phyloP scores from a whole-genome alignment of 2,113 vertebrate genomes.

The Xiphorhynchus elegans region DNA sequence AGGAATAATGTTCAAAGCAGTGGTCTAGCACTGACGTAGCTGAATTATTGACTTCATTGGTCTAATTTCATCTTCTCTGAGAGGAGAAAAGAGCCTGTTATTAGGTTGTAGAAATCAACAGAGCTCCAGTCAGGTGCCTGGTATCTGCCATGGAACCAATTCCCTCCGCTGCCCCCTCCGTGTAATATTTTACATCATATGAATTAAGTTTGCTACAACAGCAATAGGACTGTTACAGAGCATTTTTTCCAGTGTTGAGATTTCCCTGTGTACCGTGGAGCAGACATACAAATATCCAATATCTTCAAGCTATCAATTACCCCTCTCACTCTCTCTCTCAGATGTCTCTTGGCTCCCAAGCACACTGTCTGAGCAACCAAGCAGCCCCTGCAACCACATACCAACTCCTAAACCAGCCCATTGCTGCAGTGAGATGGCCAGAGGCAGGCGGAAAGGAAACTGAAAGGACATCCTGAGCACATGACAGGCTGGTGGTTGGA shows the following conservation, averaged over 20 bases:
- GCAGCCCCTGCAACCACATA: fast-evolving
- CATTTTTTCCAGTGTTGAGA: not conserved
- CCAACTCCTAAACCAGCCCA: not conserved
- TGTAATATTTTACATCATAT: not conserved
- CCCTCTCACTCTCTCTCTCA: not conserved
- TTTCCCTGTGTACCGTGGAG: fast-evolving
- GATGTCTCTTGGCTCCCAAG: not conserved
- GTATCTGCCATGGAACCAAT: not conserved
- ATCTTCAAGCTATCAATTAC: not conserved
- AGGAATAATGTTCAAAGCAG: not conserved
- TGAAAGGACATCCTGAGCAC: not conserved
- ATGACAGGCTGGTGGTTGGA: not conserved
- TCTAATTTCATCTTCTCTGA: not conserved
- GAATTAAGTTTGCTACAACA: not conserved
- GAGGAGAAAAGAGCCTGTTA: not conserved
- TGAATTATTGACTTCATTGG: not conserved
- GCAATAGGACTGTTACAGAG: not conserved
- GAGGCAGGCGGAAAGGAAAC: not conserved
- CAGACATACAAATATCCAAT: not conserved
- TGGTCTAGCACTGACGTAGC: fast-evolving
- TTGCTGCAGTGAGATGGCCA: not conserved
- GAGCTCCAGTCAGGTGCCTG: not conserved
- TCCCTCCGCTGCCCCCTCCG: not conserved
- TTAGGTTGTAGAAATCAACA: not conserved
- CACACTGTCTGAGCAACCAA: fast-evolving